Conservation (phyloP, 2,797 vertebrate species). For the Delichon dasypus region DNA sequence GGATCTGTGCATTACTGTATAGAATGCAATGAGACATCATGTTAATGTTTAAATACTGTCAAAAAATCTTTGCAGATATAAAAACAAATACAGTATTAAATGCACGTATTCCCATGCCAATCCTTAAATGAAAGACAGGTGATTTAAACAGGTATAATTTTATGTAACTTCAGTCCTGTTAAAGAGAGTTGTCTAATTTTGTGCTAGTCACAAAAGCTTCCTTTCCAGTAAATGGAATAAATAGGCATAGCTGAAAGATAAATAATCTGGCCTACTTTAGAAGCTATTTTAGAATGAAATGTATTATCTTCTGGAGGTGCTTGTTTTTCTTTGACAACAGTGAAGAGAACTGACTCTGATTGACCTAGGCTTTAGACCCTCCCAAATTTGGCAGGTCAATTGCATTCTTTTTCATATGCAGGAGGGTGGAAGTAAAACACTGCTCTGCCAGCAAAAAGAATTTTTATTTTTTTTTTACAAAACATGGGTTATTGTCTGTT, state of each 20-base stretch:
- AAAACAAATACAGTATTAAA: background rate
- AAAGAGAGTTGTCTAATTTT: slow-evolving; percentile 41
- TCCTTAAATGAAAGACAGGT: background rate
- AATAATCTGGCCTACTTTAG: slow-evolving; percentile 65
- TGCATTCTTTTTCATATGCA: background rate
- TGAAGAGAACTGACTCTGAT: background rate
- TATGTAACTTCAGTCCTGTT: background rate
- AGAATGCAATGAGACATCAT: background rate
- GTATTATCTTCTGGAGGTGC: slow-evolving; percentile 20
- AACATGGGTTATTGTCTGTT: background rate
- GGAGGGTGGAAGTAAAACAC: background rate
- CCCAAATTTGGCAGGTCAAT: background rate
- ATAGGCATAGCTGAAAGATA: slow-evolving; percentile 56
- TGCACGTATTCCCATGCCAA: background rate
- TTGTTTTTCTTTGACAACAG: slow-evolving; percentile 16
- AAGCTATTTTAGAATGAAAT: slow-evolving; percentile 46
- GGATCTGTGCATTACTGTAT: background rate
- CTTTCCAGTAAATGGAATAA: slow-evolving; percentile 49
- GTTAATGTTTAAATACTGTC: background rate
- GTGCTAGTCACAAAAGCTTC: slow-evolving; percentile 44
- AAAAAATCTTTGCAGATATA: background rate
- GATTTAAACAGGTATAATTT: slow-evolving; percentile 20
- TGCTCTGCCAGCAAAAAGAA: background rate
- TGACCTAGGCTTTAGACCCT: background rate
- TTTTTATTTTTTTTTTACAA: background rate